Evolutionary conservation across 2,888 invertebrate species (phyloP).

Genomic region (Euphydryas editha): DNA sequence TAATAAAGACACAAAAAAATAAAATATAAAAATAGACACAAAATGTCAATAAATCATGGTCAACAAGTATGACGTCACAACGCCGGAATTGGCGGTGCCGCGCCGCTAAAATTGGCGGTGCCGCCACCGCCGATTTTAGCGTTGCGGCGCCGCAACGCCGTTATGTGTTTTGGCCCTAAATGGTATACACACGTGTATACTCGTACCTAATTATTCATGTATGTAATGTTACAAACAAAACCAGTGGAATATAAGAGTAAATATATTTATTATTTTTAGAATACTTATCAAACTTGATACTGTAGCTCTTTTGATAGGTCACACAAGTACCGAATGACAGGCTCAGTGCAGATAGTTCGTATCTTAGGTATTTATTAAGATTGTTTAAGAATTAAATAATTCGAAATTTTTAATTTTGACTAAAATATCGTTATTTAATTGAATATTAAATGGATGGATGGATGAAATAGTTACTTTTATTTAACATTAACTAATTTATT

Average conservation of each 20-base stretch:
- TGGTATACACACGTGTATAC: neutral
- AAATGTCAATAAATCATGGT: too few relatives aligned
- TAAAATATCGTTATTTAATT: neutral
- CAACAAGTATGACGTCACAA: too few relatives aligned
- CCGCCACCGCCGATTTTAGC: too few relatives aligned
- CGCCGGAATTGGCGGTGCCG: too few relatives aligned
- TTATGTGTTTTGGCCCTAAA: too few relatives aligned
- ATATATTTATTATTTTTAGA: constrained; percentile 59
- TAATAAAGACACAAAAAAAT: too few relatives aligned
- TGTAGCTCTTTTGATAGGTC: constrained; percentile 50
- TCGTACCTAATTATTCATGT: neutral
- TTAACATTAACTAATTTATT: neutral
- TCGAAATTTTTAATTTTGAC: neutral
- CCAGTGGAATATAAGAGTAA: constrained; percentile 36
- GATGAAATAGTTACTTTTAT: neutral
- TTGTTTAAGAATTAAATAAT: constrained; percentile 9
- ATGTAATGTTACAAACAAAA: constrained; percentile 49
- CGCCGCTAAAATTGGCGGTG: too few relatives aligned
- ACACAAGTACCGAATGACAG: constrained; percentile 52
- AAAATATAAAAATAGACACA: too few relatives aligned
- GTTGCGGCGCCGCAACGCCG: too few relatives aligned
- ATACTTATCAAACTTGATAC: constrained; percentile 68
- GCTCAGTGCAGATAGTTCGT: constrained; percentile 54
- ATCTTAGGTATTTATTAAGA: constrained; percentile 43
- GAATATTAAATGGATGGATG: neutral